Evolutionary conservation across 2,113 vertebrate species (phyloP).

Genomic region (Apodemus sylvaticus): DNA sequence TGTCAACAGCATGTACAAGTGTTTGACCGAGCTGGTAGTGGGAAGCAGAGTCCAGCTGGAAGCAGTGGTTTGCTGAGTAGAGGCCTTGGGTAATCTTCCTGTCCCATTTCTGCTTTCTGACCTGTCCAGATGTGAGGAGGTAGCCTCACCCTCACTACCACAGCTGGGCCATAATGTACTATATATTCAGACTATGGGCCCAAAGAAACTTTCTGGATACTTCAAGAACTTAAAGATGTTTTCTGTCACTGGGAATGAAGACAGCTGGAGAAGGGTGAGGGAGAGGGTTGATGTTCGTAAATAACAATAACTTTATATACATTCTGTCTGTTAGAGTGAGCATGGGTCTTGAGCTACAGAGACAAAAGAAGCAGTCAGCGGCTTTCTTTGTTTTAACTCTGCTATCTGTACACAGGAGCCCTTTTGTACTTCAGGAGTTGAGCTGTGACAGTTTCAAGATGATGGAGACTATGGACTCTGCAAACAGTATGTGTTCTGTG

Average conservation of each 20-base stretch:
- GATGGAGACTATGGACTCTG: neutral
- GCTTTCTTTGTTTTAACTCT: neutral
- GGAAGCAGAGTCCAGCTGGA: neutral
- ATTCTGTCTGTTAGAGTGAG: neutral
- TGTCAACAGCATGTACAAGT: neutral
- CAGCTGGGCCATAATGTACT: neutral
- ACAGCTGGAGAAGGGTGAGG: no score
- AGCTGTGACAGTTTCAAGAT: neutral
- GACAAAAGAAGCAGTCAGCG: neutral
- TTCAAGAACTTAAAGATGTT: neutral
- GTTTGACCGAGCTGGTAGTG: no score
- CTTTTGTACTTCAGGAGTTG: neutral
- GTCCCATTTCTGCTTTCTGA: neutral
- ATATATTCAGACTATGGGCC: neutral
- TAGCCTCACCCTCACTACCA: neutral
- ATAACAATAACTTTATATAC: neutral
- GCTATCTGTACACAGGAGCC: neutral
- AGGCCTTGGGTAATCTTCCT: neutral
- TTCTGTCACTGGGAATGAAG: neutral
- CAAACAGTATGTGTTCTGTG: neutral
- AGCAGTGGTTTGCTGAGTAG: no score
- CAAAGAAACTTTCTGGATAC: neutral
- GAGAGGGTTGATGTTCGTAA: neutral
- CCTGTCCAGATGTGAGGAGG: neutral
- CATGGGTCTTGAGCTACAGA: neutral